Base-by-base conservation (phyloP, 2,888 invertebrate species). In the Muschampia plurimacula region DNA sequence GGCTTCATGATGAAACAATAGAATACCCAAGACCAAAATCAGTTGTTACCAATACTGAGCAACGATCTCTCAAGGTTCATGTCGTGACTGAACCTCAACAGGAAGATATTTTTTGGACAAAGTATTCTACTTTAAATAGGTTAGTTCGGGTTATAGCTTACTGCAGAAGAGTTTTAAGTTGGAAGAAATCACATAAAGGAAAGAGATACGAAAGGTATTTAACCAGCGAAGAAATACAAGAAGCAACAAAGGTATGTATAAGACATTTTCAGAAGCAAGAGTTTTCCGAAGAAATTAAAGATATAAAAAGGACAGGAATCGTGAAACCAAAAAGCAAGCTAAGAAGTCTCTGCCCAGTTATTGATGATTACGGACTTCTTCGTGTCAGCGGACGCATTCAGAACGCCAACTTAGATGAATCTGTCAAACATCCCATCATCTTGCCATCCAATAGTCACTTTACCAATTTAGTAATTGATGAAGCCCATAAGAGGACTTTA, bases 1-100 rank as follows among this genome's bases (percentile, higher is more conserved):
- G 52, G 52, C 52, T 52, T n/a, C 52, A 52, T 7, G 7, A 52
- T 8, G 52, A 15, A 52, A n/a, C 8, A 52, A 15, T 52, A 52
- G n/a, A 52, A 52, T 52, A 52, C n/a, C 15, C 52, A 52, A 52
- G 15, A 52, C 52, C 15, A 52, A 52, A 52, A 52, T 52, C 52
- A 6, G 15, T 52, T 15, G n/a, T 15, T 6, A 52, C 52, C 15
- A 52, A 15, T 6, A n/a, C 15, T 15, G 52, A 52, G 52, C 52
- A 52, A 52, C 52, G 52, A 15, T 15, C n/a, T n/a, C 6, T 52
- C 52, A 52, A 52, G 52, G n/a, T n/a, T 15, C 52, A 52, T 52
- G 52, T 52, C 15, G 52, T 52, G 8, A 52, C 52, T n/a, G 52
- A 52, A 52, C 52, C n/a, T 52, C 52, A 52, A 15, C 52, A 52